Evolutionary conservation across 2,797 vertebrate species (phyloP).

Genomic region (Danionella dracula): DNA sequence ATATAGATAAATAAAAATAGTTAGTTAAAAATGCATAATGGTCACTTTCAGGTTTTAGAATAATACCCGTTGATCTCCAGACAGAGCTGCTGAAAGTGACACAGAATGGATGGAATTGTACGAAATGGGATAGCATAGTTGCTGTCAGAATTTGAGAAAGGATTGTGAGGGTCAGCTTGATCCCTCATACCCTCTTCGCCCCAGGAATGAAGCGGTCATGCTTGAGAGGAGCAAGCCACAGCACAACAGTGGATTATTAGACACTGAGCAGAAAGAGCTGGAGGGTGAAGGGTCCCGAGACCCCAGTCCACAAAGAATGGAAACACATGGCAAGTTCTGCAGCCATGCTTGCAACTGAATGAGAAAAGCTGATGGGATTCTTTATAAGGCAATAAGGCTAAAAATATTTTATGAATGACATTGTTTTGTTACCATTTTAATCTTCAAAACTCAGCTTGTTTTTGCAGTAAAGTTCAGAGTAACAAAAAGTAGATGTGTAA

Average conservation of each 20-base stretch:
- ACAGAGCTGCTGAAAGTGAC: background rate
- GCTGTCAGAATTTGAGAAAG: background rate
- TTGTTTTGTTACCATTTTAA: background rate
- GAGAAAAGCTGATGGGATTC: conserved; percentile 1
- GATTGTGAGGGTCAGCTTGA: conserved; percentile 5
- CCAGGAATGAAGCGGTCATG: background rate
- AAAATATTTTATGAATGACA: background rate
- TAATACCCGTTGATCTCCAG: conserved; percentile 6
- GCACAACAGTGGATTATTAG: conserved; percentile 28
- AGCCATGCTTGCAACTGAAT: background rate
- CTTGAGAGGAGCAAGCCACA: conserved; percentile 14
- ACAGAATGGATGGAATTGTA: background rate
- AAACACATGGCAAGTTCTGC: conserved; percentile 7
- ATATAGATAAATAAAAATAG: no score
- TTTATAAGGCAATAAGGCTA: background rate
- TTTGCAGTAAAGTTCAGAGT: background rate
- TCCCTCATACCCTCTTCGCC: conserved; percentile 9
- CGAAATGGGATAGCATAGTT: background rate
- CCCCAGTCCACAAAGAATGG: background rate
- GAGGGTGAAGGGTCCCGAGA: conserved; percentile 7
- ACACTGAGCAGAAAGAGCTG: conserved; percentile 3
- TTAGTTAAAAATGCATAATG: no score
- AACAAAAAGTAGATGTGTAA: no score
- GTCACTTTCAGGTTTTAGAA: no score
- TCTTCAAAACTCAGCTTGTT: background rate